phyloP scores from a whole-genome alignment of 2,888 invertebrate genomes.

The Athalia circularis region DNA sequence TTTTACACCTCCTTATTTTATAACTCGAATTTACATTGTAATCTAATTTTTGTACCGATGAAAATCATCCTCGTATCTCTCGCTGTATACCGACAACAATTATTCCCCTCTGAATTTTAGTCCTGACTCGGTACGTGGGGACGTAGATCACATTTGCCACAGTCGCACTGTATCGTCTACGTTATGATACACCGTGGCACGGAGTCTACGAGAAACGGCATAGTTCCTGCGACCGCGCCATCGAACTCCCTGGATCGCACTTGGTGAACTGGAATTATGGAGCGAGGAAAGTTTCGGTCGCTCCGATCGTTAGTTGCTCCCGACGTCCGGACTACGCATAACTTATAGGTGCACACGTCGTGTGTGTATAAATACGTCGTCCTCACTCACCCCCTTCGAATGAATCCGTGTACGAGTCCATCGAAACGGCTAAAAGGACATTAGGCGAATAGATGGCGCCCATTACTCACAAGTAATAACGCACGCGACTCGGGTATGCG shows the following conservation, averaged over 20 bases:
- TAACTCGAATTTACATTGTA: background rate
- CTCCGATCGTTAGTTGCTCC: background rate
- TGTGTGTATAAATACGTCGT: background rate
- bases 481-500: background rate
- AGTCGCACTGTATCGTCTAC: slow-evolving; percentile 59
- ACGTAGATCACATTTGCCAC: slow-evolving; percentile 66
- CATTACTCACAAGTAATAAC: slow-evolving; percentile 34
- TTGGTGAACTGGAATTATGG: slow-evolving; percentile 17
- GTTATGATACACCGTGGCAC: no score
- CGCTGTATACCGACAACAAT: slow-evolving; percentile 54
- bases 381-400: slow-evolving; percentile 18
- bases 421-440: slow-evolving; percentile 41
- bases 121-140: slow-evolving; percentile 50
- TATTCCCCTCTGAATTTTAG: slow-evolving; percentile 48
- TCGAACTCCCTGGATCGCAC: background rate
- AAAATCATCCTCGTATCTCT: slow-evolving; percentile 57
- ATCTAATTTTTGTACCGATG: background rate
- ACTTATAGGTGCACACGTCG: no score
- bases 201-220: background rate
- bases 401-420: slow-evolving; percentile 16
- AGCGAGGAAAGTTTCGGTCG: slow-evolving; percentile 16
- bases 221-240: slow-evolving; percentile 24
- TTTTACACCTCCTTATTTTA: background rate
- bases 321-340: slow-evolving; percentile 26
- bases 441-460: slow-evolving; percentile 39